Conservation (phyloP, 2,113 vertebrate genomes). For the Melanotaenia duboulayi region DNA sequence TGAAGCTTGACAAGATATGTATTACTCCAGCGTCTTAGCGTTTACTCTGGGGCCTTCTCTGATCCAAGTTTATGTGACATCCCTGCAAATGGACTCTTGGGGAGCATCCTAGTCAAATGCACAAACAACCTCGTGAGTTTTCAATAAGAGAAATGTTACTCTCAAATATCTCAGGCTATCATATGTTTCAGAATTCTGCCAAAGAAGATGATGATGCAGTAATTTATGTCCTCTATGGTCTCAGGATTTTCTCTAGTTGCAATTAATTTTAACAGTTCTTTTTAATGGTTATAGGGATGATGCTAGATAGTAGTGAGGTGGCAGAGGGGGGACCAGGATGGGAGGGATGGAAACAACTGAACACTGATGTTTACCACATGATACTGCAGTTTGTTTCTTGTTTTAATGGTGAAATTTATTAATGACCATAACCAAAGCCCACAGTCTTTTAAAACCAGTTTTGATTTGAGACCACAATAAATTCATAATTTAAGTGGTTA, state of each 20-base stretch:
- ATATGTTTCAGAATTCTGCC: background rate
- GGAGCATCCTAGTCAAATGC: background rate
- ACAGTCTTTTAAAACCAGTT: no score
- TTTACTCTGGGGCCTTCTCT: background rate
- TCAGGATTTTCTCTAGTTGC: background rate
- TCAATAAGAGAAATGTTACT: background rate
- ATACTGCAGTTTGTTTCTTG: no score
- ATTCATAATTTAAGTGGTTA: background rate
- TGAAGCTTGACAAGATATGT: slow-evolving; percentile 1
- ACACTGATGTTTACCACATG: no score
- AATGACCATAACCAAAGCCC: no score
- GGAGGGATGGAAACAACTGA: background rate
- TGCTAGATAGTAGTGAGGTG: no score
- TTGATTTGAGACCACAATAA: background rate
- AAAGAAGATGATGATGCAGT: background rate
- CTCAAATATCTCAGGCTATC: background rate
- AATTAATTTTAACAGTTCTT: no score
- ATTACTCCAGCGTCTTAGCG: background rate
- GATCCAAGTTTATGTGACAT: background rate
- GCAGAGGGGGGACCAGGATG: no score
- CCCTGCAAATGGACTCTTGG: no score
- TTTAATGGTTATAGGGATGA: no score
- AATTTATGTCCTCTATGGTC: background rate
- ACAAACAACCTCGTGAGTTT: background rate
- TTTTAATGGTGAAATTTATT: no score